Evolutionary conservation across 1,140 invertebrate genomes (phyloP).

Genomic region (Tetragnatha versicolor): DNA sequence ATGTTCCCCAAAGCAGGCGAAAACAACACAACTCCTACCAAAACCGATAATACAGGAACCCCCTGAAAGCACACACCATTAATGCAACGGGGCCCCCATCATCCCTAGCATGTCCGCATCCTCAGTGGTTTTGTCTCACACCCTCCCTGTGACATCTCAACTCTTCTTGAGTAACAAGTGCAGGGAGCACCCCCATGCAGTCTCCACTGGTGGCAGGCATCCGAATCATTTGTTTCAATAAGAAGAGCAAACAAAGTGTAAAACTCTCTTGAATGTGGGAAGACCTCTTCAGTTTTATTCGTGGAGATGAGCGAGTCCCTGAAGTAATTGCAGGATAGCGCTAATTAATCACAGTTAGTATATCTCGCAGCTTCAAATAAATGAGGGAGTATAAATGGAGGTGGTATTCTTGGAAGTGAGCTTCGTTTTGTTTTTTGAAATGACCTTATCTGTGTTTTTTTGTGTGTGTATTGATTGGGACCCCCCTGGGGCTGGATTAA

Average conservation of each 20-base stretch:
- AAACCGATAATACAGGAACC: too few species aligned
- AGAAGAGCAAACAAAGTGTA: conserved; percentile 9
- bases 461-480: too few species aligned
- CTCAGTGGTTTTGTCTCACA: too few species aligned
- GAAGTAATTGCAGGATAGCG: conserved; percentile 13
- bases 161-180: conserved; percentile 8
- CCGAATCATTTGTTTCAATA: conserved; percentile 22
- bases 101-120: too few species aligned
- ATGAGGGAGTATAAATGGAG: not conserved
- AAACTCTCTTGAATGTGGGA: conserved; percentile 8
- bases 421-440: not conserved
- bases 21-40: too few species aligned
- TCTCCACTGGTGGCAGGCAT: not conserved
- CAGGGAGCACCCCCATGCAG: not conserved
- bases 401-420: not conserved
- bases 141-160: too few species aligned
- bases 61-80: too few species aligned
- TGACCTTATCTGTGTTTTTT: too few species aligned
- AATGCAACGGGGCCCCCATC: too few species aligned
- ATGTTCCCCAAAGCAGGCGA: too few species aligned
- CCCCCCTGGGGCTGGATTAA: too few species aligned
- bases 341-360: conserved; percentile 15
- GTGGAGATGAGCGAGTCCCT: conserved; percentile 8
- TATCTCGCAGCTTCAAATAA: not conserved
- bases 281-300: conserved; percentile 4